Base-by-base conservation (phyloP, 2,888 invertebrate genomes). In the Bombylius major region DNA sequence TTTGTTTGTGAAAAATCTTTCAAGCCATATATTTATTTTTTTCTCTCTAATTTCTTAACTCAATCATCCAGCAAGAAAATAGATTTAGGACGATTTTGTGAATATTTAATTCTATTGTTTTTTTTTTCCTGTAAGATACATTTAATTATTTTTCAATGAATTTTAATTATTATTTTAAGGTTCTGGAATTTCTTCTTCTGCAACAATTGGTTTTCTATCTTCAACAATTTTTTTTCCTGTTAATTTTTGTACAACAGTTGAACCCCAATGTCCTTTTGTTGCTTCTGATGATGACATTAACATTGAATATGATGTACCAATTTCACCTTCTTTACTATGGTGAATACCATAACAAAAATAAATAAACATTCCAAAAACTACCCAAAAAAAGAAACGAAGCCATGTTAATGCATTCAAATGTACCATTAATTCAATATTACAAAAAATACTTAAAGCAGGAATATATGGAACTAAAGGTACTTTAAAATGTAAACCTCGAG, bases 331-430 rank as follows among this genome's bases (percentile, higher is more conserved):
- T 70, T 87, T 87, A 71, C 90, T 91, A 70, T 90, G 86, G 67
- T 88, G 86, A 58, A 91, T 88, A 5, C 90, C 90, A 69, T 91
- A 90, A 3, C 88, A 74, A 73, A 90, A 89, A 70, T 91, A 91
- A 7, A 90, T 81, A 34, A 89, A 74, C 69, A 90, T 72, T 82
- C 91, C 91, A 57, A 90, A 70, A 48, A 85, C 79, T 80, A 92
- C 89, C 92, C 92, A 92, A 50, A 89, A 83, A 63, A 87, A 81
- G 69, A 92, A 91, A 46, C 91, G 78, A 6, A 89, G 76, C 91
- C 91, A 92, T 1, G 91, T 91, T 31, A 89, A 73, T 1, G 82
- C 78, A 61, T 88, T 87, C 54, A 92, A 76, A 64, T 89, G 87
- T 39, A 87, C 82, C 88, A 92, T 91, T 54, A 92, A 78, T 62